Evolutionary conservation across 1,140 invertebrate genomes (phyloP).

Genomic region (Drosophila dunni): DNA sequence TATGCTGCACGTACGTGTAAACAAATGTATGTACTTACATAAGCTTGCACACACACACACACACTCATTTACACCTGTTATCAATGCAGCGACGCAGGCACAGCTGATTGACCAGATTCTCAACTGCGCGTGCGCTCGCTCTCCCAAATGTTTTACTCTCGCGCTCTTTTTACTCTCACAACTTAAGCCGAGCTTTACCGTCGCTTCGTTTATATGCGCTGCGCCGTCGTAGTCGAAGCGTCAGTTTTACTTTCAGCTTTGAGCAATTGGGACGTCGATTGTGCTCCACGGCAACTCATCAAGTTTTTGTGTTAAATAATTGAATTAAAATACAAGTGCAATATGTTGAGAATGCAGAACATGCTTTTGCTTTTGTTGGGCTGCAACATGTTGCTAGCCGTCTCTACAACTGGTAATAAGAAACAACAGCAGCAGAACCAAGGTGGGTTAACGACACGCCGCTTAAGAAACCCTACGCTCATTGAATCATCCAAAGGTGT

Average conservation of each 20-base stretch:
- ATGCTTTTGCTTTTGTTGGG: slow-evolving; percentile 54
- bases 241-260: slow-evolving; percentile 66
- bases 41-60: not conserved
- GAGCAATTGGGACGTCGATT: slow-evolving; percentile 54
- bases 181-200: slow-evolving; percentile 25
- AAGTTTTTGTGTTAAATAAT: slow-evolving; percentile 36
- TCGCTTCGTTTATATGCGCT: slow-evolving; percentile 67
- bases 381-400: slow-evolving; percentile 52
- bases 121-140: slow-evolving; percentile 32
- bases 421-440: slow-evolving; percentile 53
- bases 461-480: slow-evolving; percentile 4
- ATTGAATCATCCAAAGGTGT: slow-evolving; percentile 34
- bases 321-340: slow-evolving; percentile 41
- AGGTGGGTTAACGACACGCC: slow-evolving; percentile 37
- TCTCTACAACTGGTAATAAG: slow-evolving; percentile 52
- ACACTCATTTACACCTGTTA: not conserved
- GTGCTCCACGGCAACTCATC: slow-evolving; percentile 12
- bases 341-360: slow-evolving; percentile 55
- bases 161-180: not conserved
- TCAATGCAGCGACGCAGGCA: slow-evolving; percentile 6
- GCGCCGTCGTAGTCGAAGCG: slow-evolving; percentile 51
- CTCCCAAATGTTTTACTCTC: not conserved
- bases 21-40: not conserved
- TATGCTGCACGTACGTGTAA: slow-evolving; percentile 5
- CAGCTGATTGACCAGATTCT: slow-evolving; percentile 53